Base-by-base conservation (phyloP, 2,797 vertebrate species). In the Pantherophis alleghaniensis region DNA sequence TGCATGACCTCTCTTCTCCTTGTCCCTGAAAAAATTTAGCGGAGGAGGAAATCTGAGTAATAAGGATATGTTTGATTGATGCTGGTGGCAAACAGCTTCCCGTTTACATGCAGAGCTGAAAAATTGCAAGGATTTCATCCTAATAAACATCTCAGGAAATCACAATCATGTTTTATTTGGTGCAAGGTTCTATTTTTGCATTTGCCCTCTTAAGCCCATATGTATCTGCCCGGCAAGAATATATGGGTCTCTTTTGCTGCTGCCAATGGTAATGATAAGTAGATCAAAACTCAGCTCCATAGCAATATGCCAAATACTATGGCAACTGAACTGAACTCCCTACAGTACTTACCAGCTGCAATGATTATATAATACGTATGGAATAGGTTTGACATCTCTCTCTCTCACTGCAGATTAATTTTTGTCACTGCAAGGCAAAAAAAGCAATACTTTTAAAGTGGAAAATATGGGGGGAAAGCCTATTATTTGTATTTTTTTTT, bases 341-440 rank as follows among this genome's bases (percentile, higher is more conserved):
- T 56, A 94, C 96, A 47, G 74, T 83, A 94, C 94, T 96, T 96
- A 95, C 95, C 96, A 97, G 96, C 98, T 97, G 98, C 98, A 98
- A 97, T 98, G 98, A 96, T 98, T 98, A 98, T 97, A 97, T 98
- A 98, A 98, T 97, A 97, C 97, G 98, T 97, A 97, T 97, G 95
- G 97, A 97, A 93, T 96, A 95, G 90, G 96, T 97, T 97, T 97
- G 97, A 79, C 96, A 96, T 97, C 96, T 96, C 95, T 96, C 93
- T 95, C 93, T 96, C 95, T 95, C 94, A 93, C 93, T 95, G 95
- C 86, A 0, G 94, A 20, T 95, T 92, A 92, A 86, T 90, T 79
- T 96, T 95, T 96, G n/a, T 94, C 94, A 90, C 93, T 93, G 92
- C 69, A 92, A 96, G 97, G 97, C 97, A 97, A 96, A 97, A 96